A percentile compares a stretch with the other conserved stretches of the same genome.
Conservation (phyloP, 2,797 vertebrate genomes). For the Enteromius thamalakanensis region DNA sequence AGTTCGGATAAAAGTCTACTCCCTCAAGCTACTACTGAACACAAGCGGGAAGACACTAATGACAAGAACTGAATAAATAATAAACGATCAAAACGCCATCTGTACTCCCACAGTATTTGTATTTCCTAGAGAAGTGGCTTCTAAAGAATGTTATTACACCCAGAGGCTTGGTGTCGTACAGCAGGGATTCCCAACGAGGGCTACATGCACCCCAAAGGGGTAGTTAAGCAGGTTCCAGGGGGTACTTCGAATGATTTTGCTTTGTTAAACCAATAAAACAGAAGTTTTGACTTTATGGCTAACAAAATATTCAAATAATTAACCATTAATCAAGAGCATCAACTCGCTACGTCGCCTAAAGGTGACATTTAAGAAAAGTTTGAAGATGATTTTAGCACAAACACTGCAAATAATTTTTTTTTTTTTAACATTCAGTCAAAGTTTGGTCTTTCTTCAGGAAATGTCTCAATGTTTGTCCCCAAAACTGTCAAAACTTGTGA, state of each 20-base stretch:
- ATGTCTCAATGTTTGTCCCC: neutral
- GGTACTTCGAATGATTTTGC: slow-evolving; percentile 4
- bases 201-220: slow-evolving; percentile 19
- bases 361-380: neutral
- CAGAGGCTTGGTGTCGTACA: slow-evolving; percentile 15
- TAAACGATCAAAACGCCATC: slow-evolving; percentile 42
- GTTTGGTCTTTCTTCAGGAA: neutral
- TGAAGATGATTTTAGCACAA: neutral
- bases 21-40: slow-evolving; percentile 26
- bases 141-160: slow-evolving; percentile 26
- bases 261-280: slow-evolving; percentile 29
- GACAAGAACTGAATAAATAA: slow-evolving; percentile 45
- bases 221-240: slow-evolving; percentile 21
- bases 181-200: slow-evolving; percentile 21
- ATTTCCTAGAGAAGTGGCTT: slow-evolving; percentile 26
- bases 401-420: neutral
- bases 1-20: slow-evolving; percentile 36
- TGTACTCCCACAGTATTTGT: slow-evolving; percentile 33
- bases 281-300: slow-evolving; percentile 7
- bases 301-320: slow-evolving; percentile 1
- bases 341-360: neutral
- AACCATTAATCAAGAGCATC: slow-evolving; percentile 25
- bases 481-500: neutral
- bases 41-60: slow-evolving; percentile 30
- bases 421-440: neutral